A percentile compares a stretch with the other conserved stretches of the same genome.
These are phyloP conservation scores for Pterophyllum scalare DNA, from an alignment of 2,113 vertebrate genomes.

Conservation along the genomic window DNA sequence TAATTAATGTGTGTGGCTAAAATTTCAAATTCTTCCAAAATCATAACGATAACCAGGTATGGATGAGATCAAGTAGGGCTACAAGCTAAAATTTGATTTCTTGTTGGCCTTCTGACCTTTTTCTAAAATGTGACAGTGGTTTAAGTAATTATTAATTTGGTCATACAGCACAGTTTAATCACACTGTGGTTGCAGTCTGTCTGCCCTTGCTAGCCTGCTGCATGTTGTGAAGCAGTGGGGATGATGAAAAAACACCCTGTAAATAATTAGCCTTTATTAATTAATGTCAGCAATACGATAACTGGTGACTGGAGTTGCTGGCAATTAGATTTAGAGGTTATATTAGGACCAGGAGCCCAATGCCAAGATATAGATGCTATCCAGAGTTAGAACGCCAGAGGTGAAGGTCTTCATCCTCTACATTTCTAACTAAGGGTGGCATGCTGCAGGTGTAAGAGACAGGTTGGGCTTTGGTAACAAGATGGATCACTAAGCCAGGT, in stretches of 20 bases:
- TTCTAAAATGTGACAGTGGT: background rate
- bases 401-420: background rate
- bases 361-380: background rate
- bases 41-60: background rate
- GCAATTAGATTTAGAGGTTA: background rate
- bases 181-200: constrained; percentile 14
- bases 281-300: background rate
- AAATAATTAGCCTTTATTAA: constrained; percentile 27
- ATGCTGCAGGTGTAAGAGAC: background rate
- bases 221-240: background rate
- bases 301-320: background rate
- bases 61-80: background rate
- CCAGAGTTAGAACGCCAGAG: background rate
- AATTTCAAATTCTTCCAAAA: background rate
- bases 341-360: background rate
- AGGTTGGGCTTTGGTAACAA: background rate
- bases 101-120: background rate
- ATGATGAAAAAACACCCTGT: constrained; percentile 3
- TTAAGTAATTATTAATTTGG: constrained; percentile 3
- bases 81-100: background rate
- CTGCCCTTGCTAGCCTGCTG: background rate
- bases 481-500: background rate
- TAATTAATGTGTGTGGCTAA: background rate
- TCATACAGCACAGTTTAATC: background rate
- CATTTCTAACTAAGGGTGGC: background rate